These are phyloP conservation scores for Eilema caniola DNA, from an alignment of 2,888 invertebrate species.

Conservation along the genomic window DNA sequence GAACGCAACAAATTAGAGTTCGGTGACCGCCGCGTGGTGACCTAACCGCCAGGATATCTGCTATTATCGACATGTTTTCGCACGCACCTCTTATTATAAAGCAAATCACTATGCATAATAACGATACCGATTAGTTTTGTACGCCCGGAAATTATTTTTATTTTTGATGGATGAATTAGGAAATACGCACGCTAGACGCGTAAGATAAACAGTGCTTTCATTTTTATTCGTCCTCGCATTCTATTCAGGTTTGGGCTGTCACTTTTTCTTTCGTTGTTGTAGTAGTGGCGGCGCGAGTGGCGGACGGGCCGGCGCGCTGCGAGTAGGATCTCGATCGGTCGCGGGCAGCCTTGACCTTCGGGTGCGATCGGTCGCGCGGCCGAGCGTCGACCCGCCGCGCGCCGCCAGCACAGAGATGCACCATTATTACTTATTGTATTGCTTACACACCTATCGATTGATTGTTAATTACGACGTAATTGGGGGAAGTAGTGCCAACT, in stretches of 20 bases:
- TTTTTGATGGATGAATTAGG: constrained; percentile 33
- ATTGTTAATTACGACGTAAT: constrained; percentile 26
- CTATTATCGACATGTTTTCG: constrained; percentile 64
- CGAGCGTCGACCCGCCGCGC: constrained; percentile 78
- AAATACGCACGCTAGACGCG: constrained; percentile 53
- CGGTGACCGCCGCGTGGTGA: constrained; percentile 63
- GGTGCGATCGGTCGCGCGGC: constrained; percentile 79
- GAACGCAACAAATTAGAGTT: constrained; percentile 57
- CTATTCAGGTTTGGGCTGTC: constrained; percentile 85
- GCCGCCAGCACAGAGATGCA: constrained; percentile 61
- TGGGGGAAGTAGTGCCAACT: constrained; percentile 15
- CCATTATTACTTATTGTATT: constrained; percentile 36
- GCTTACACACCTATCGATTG: constrained; percentile 42
- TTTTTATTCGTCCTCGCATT: constrained; percentile 85
- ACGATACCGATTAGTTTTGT: constrained; percentile 43
- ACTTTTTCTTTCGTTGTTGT: constrained; percentile 85
- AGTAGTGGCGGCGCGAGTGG: constrained; percentile 47
- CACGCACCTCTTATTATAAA: constrained; percentile 58
- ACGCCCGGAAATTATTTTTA: constrained; percentile 29
- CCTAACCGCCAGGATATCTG: constrained; percentile 68
- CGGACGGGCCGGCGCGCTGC: constrained; percentile 35
- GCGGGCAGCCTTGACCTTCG: constrained; percentile 84
- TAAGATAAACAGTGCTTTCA: constrained; percentile 77
- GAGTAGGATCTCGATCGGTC: constrained; percentile 71
- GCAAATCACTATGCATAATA: constrained; percentile 65